Conservation (phyloP, 53 echinoderm and acorn worm genomes). For the Patiria pectinifera region DNA sequence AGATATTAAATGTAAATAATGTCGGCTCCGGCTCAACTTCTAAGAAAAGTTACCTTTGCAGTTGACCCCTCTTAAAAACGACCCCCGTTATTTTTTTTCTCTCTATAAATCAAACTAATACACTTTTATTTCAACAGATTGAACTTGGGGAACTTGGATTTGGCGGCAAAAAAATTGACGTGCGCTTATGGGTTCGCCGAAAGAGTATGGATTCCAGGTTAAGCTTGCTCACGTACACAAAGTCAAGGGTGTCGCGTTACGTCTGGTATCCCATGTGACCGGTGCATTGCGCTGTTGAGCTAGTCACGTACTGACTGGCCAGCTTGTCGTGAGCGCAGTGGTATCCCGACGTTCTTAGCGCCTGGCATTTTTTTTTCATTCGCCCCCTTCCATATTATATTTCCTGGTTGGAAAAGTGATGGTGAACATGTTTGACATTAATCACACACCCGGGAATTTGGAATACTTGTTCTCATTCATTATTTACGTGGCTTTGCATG, state of each 20-base stretch:
- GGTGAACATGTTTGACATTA: slow-evolving; percentile 8
- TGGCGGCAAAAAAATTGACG: not conserved
- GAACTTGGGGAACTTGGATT: not conserved
- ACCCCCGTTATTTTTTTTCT: no score
- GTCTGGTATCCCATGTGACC: slow-evolving; percentile 22
- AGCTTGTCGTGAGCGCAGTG: slow-evolving; percentile 25
- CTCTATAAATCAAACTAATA: not conserved
- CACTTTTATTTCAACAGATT: not conserved
- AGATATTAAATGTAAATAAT: not conserved
- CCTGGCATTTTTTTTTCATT: not conserved
- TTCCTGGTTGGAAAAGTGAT: not conserved
- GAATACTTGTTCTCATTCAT: not conserved
- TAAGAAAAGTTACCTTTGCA: not conserved
- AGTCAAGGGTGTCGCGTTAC: not conserved
- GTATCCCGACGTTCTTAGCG: slow-evolving; percentile 56
- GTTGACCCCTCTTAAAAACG: not conserved
- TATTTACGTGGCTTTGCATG: not conserved
- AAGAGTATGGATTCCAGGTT: slow-evolving; percentile 59
- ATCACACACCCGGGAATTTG: not conserved
- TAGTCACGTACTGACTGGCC: not conserved
- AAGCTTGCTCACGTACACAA: not conserved
- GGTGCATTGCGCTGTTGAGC: not conserved
- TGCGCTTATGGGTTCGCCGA: not conserved
- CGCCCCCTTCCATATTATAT: no score
- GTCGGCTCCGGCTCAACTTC: not conserved